A percentile compares a stretch with the other conserved stretches of the same genome.
These are phyloP conservation scores for Zygogramma bicolorata DNA, from an alignment of 2,888 invertebrate genomes.

Conservation along the genomic window DNA sequence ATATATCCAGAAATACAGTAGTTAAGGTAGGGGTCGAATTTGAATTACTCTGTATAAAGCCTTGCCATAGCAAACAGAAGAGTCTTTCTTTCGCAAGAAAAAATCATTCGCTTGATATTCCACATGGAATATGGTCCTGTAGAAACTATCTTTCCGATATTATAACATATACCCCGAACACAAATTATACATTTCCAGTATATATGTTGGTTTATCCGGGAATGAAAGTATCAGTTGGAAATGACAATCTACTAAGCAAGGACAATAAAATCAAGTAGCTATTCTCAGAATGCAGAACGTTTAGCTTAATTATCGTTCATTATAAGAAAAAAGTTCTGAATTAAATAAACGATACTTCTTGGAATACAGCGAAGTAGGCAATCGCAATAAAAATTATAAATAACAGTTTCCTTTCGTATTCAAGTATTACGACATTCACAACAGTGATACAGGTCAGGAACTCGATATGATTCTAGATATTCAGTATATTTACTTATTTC, in stretches of 20 bases:
- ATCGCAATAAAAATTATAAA: neutral
- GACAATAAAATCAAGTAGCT: conserved; percentile 11
- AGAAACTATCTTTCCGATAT: too few species aligned
- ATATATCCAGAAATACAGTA: too few species aligned
- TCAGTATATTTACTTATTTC: neutral
- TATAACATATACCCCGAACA: neutral
- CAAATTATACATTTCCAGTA: neutral
- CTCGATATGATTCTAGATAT: neutral
- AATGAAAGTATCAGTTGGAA: conserved; percentile 14
- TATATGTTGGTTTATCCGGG: conserved; percentile 1
- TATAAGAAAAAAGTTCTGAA: conserved; percentile 4
- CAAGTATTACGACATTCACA: neutral
- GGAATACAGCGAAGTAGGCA: neutral
- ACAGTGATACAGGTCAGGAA: neutral
- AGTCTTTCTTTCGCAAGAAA: too few species aligned
- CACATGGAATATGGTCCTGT: too few species aligned
- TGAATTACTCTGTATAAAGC: too few species aligned
- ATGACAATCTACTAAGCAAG: conserved; percentile 16
- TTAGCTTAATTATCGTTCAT: conserved; percentile 14
- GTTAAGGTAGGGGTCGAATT: too few species aligned
- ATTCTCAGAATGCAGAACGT: conserved; percentile 14
- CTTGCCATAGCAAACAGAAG: too few species aligned
- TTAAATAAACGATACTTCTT: neutral
- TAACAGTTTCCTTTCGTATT: neutral
- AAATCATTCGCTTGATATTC: too few species aligned